phyloP scores from a whole-genome alignment of 2,888 invertebrate species.

The Frankliniella intonsa region DNA sequence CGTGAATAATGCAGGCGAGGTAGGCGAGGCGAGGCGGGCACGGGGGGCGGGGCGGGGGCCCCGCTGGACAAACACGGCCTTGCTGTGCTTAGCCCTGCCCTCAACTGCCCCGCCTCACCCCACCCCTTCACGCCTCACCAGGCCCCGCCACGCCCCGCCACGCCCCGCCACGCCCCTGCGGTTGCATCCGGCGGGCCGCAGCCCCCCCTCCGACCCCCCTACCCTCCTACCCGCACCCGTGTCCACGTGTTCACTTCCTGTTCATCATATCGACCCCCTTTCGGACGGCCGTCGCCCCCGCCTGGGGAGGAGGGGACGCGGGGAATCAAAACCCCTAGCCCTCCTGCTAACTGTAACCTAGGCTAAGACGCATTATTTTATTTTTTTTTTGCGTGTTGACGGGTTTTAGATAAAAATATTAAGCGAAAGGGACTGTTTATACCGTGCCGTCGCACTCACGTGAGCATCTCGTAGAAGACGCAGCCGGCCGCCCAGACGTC shows the following conservation, averaged over 20 bases:
- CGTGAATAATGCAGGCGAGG: not conserved
- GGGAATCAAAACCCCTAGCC: not conserved
- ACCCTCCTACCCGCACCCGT: not conserved
- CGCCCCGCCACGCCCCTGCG: not conserved
- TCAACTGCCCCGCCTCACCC: not conserved
- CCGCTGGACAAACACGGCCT: not conserved
- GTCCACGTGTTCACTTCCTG: constrained; percentile 22
- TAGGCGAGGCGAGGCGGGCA: not conserved
- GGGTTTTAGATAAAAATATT: too few relatives aligned
- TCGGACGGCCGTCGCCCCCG: not conserved
- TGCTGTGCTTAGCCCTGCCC: not conserved
- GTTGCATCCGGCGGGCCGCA: not conserved
- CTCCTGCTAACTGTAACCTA: too few relatives aligned
- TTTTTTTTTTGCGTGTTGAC: too few relatives aligned
- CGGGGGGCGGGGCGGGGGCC: not conserved
- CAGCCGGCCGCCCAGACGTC: constrained; percentile 68
- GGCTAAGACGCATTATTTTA: too few relatives aligned
- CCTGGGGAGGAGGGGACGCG: not conserved
- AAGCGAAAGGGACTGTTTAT: too few relatives aligned
- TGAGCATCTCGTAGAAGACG: constrained; percentile 63
- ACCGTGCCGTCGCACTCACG: constrained; percentile 45
- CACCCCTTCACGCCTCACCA: not conserved
- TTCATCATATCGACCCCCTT: not conserved
- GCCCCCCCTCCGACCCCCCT: not conserved
- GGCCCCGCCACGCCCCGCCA: not conserved